These are phyloP conservation scores for Chelonus insularis DNA, from an alignment of 1,140 invertebrate species.

Conservation along the genomic window DNA sequence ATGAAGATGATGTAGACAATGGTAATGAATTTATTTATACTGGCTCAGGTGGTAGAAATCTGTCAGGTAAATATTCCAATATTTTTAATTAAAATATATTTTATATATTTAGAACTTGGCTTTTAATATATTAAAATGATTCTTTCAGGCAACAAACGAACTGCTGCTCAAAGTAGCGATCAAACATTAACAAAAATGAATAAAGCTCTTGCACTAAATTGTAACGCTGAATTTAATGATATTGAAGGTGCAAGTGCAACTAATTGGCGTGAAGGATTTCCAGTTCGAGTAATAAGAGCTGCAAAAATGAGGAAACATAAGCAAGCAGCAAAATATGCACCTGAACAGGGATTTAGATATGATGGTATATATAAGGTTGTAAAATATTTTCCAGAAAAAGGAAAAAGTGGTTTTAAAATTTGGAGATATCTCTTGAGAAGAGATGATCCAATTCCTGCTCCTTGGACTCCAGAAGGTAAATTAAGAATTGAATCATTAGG, in stretches of 20 bases:
- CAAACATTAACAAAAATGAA: constrained; percentile 78
- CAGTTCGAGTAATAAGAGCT: constrained; percentile 74
- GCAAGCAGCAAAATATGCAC: constrained; percentile 23
- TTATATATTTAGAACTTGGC: background rate
- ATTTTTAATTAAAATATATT: background rate
- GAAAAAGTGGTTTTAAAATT: constrained; percentile 77
- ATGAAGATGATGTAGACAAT: constrained; percentile 85
- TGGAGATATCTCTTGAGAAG: constrained; percentile 80
- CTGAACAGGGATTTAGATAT: constrained; percentile 58
- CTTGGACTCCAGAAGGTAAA: constrained; percentile 79
- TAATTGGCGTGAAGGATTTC: constrained; percentile 72
- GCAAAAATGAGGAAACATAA: constrained; percentile 48
- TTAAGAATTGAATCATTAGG: constrained; percentile 50
- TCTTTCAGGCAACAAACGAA: constrained; percentile 71
- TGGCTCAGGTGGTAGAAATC: constrained; percentile 79
- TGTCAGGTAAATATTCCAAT: constrained; percentile 62
- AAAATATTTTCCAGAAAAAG: constrained; percentile 81
- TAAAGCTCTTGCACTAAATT: constrained; percentile 78
- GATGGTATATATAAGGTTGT: constrained; percentile 82
- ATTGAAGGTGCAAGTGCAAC: constrained; percentile 71
- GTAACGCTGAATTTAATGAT: constrained; percentile 67
- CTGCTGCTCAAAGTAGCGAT: constrained; percentile 79
- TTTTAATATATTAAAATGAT: constrained; percentile 12
- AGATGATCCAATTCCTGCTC: constrained; percentile 79
- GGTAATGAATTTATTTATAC: constrained; percentile 85